Evolutionary conservation across 37 sponge, comb jelly and placozoan genomes (phyloP), one percentile per base, ranked within the genome.

Genomic region (Amphimedon queenslandica): DNA sequence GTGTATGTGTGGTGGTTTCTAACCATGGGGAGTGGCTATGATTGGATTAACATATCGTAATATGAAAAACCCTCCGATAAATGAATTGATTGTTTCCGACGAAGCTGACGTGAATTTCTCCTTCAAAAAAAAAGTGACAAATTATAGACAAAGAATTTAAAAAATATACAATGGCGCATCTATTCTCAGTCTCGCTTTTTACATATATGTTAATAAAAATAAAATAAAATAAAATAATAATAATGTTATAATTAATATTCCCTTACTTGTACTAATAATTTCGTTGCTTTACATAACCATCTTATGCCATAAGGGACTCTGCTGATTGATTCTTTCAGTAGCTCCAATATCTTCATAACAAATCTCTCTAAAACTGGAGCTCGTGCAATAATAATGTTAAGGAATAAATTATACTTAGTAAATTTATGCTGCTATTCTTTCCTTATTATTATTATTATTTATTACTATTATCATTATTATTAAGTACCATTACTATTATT

Each of bases 51-150:
- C 72, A 66, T 88, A 91, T 33, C 96, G 63, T 4, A 94, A 77
- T 28, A 91, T 71, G 83, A 89, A 94, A 72, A 94, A 94, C 0
- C 96, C 92, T 42, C 96, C 96, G 25, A 94, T 84, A 42, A 94
- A 72, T 36, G 92, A 84, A 36, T 87, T 80, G 40, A 81, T 78
- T n/a, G 47, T 66, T 28, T 94, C 92, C 2, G 77, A 37, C 37
- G 83, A 63, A 10, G 88, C 84, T 23, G 81, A 81, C n/a, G 95
- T 88, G 43, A 94, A 94, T 56, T 92, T 86, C 83, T 92, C 88
- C 80, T 84, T 16, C 21, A 35, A n/a, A 3, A 5, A 70, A 18
- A 29, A 43, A 70, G 23, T 71, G 34, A 13, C 73, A 71, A 42
- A 11, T 25, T 42, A 71, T 55, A 27, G 31, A 20, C 8, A 47